Evolutionary conservation across 2,113 vertebrate species (phyloP).

Genomic region (Sorex araneus): DNA sequence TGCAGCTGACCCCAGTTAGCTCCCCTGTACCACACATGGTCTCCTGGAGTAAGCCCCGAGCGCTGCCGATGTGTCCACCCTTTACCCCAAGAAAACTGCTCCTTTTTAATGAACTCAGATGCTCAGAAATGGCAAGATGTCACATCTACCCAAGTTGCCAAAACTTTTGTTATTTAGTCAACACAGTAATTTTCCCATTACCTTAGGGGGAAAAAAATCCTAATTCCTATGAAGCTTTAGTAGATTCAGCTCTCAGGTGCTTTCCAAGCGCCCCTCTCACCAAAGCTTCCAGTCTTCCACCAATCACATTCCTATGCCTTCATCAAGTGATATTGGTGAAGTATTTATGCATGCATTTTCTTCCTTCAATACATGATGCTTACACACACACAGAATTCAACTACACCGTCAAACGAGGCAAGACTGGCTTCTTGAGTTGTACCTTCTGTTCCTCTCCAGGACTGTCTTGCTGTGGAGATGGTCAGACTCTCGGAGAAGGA

Average conservation of each 20-base stretch:
- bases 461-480: neutral
- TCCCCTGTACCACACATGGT: no score
- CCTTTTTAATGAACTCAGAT: neutral
- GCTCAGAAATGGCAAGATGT: slow-evolving; percentile 12
- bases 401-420: neutral
- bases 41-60: no score
- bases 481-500: neutral
- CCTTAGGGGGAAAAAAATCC: neutral
- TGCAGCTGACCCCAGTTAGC: no score
- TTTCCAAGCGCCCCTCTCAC: neutral
- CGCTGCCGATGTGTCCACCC: no score
- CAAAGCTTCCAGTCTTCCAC: neutral
- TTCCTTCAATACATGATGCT: neutral
- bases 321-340: neutral
- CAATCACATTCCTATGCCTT: slow-evolving; percentile 6
- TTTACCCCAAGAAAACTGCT: no score
- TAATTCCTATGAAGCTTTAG: neutral
- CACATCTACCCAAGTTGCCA: neutral
- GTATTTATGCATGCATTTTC: neutral
- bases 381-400: neutral
- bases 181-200: neutral
- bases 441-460: neutral
- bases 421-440: neutral
- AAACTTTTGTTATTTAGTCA: slow-evolving; percentile 12
- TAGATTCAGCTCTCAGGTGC: neutral